phyloP scores from a whole-genome alignment of 2,113 vertebrate species.

The Lutjanus erythropterus region DNA sequence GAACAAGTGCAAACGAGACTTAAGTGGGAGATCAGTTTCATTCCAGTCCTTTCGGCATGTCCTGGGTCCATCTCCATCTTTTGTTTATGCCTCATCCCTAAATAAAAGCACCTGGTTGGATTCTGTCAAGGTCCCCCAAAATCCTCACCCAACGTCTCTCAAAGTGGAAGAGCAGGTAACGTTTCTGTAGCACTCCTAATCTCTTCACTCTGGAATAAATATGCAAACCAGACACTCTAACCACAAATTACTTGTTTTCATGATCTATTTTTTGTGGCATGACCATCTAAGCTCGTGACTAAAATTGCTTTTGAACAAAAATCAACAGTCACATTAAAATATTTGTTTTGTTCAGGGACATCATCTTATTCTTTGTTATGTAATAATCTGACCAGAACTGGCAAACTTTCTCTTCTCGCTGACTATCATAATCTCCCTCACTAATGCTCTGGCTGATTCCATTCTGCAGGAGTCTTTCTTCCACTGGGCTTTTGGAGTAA shows the following conservation, averaged over 20 bases:
- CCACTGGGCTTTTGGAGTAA: constrained; percentile 97
- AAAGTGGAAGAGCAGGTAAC: neutral
- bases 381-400: constrained; percentile 8
- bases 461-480: constrained; percentile 95
- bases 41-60: too few species aligned
- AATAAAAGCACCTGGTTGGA: neutral
- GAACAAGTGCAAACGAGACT: neutral
- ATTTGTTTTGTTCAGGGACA: neutral
- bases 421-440: neutral
- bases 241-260: neutral
- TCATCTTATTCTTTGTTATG: neutral
- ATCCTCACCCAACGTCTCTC: neutral
- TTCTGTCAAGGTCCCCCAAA: neutral
- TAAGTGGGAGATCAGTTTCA: neutral
- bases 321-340: neutral
- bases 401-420: neutral
- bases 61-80: neutral
- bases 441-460: constrained; percentile 32
- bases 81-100: neutral
- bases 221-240: neutral
- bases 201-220: neutral
- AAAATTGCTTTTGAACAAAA: neutral
- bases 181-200: neutral
- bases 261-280: neutral
- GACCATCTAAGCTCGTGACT: neutral